phyloP scores from a whole-genome alignment of 2,888 invertebrate genomes.

The Creontiades dilutus region DNA sequence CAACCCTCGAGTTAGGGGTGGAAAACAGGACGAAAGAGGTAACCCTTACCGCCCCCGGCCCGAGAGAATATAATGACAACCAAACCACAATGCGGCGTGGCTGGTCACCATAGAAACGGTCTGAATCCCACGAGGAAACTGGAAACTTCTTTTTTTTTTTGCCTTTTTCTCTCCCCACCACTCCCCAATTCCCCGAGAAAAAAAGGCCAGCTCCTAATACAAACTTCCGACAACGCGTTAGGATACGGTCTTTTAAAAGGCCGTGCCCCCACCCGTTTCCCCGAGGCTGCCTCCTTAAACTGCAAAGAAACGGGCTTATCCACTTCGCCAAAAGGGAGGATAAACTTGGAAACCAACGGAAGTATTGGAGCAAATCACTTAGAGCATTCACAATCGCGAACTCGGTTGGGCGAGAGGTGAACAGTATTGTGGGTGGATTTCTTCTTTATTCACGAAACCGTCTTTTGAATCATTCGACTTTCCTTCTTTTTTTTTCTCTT shows the following conservation, averaged over 20 bases:
- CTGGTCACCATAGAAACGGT: constrained; percentile 43
- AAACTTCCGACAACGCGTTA: constrained; percentile 14
- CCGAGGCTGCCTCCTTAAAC: neutral
- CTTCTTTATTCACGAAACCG: neutral
- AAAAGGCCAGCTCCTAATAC: constrained; percentile 4
- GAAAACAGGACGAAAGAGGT: constrained; percentile 36
- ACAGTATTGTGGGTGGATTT: neutral
- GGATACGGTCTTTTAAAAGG: neutral
- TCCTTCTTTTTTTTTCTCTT: neutral
- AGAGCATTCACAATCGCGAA: constrained; percentile 27
- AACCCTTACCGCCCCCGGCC: neutral
- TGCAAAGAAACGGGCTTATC: constrained; percentile 24
- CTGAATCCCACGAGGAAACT: neutral
- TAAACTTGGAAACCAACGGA: constrained; percentile 15
- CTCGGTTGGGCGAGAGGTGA: neutral
- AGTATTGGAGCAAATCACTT: constrained; percentile 42
- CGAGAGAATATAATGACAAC: constrained; percentile 46
- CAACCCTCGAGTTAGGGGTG: neutral
- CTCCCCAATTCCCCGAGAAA: neutral
- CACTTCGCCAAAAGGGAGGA: constrained; percentile 5
- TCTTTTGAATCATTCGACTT: constrained; percentile 21
- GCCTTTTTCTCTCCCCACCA: too few relatives aligned
- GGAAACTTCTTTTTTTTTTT: neutral
- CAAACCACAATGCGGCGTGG: constrained; percentile 54
- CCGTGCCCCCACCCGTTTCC: neutral